Conservation (phyloP, 1,140 invertebrate species). For the Choristoneura fumiferana region DNA sequence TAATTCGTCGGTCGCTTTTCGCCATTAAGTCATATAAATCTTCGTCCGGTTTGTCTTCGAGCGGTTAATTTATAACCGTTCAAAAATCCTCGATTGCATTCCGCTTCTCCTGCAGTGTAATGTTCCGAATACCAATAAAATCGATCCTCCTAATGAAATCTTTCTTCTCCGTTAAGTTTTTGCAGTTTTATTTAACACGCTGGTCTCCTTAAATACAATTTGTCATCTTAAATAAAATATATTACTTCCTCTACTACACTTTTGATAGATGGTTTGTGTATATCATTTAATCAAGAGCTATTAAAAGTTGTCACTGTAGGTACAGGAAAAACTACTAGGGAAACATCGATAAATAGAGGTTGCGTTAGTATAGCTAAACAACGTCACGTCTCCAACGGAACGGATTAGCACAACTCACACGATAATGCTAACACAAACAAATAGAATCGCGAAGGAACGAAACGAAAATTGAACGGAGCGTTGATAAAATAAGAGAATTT, state of each 20-base stretch:
- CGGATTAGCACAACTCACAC: conserved; percentile 46
- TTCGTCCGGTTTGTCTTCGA: conserved; percentile 21
- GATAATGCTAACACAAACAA: conserved; percentile 62
- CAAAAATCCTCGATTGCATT: conserved; percentile 22
- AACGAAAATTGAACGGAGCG: conserved; percentile 74
- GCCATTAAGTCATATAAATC: conserved; percentile 31
- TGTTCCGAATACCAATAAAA: conserved; percentile 16
- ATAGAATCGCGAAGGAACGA: conserved; percentile 60
- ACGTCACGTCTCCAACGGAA: conserved; percentile 32
- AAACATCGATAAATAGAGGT: conserved; percentile 5
- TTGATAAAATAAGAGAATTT: conserved; percentile 77
- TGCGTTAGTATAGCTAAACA: conserved; percentile 1
- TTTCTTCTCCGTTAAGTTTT: background rate
- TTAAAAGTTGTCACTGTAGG: conserved; percentile 14
- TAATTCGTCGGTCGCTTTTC: conserved; percentile 12
- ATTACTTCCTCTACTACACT: background rate
- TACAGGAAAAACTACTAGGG: conserved; percentile 14
- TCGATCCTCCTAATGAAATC: conserved; percentile 12
- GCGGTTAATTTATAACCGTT: conserved; percentile 27
- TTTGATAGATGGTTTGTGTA: conserved; percentile 11
- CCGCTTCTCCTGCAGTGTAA: conserved; percentile 4
- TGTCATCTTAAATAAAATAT: conserved; percentile 11
- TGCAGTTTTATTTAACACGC: background rate
- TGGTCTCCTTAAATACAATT: background rate
- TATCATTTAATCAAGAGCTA: conserved; percentile 12